Conservation (phyloP, 2,797 vertebrate genomes). For the Poeciliopsis turneri region DNA sequence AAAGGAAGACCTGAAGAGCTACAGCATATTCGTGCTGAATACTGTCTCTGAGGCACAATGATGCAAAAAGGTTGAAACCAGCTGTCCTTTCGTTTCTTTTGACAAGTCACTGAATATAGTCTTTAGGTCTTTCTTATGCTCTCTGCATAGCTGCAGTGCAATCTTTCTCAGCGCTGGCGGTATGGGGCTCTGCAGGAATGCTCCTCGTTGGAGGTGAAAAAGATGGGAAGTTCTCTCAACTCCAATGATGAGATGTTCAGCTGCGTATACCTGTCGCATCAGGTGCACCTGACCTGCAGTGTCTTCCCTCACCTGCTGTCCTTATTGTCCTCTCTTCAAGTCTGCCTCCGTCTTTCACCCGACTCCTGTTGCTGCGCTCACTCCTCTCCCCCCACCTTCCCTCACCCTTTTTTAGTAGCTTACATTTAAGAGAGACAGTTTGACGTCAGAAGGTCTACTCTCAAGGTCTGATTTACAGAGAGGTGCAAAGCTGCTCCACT, state of each 20-base stretch:
- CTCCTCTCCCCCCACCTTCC: neutral
- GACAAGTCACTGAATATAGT: constrained; percentile 17
- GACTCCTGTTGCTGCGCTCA: neutral
- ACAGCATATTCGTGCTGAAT: constrained; percentile 11
- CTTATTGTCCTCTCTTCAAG: constrained; percentile 4
- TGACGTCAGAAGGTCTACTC: constrained; percentile 27
- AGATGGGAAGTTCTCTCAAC: constrained; percentile 36
- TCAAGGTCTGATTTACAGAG: constrained; percentile 15
- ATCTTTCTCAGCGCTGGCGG: constrained; percentile 21
- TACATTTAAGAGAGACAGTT: constrained; percentile 17
- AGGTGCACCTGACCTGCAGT: constrained; percentile 14
- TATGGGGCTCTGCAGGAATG: constrained; percentile 8
- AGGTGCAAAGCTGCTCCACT: neutral
- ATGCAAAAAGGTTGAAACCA: constrained; percentile 62
- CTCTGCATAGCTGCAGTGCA: constrained; percentile 22
- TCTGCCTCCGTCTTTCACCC: constrained; percentile 13
- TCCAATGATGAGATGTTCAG: constrained; percentile 20
- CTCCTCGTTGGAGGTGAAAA: constrained; percentile 21
- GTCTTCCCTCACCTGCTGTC: constrained; percentile 12
- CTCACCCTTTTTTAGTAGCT: constrained; percentile 7
- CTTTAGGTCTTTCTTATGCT: constrained; percentile 19
- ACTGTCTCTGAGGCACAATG: constrained; percentile 40
- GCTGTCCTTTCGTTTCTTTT: constrained; percentile 10
- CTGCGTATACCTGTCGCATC: constrained; percentile 26
- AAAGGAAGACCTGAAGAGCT: constrained; percentile 20